Evolutionary conservation across 2,888 invertebrate genomes (phyloP), one percentile per base, ranked within the genome.

Genomic region (Ommatoiulus sabulosus): DNA sequence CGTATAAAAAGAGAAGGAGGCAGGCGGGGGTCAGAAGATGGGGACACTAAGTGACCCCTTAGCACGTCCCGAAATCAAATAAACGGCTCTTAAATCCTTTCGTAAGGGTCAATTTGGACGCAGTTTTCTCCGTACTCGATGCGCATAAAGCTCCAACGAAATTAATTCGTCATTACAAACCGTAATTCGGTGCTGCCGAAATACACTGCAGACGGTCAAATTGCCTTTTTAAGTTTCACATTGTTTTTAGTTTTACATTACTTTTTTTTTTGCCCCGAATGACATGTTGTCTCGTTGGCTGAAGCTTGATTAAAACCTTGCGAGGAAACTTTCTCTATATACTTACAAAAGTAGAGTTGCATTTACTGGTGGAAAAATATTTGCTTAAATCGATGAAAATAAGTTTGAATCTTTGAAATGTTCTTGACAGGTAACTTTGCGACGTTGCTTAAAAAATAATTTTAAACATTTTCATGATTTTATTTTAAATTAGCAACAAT

Each of bases 51-150:
- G 57, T n/a, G 57, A 63, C 57, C 57, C 57, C 57, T 63, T n/a
- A n/a, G 57, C 57, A 63, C 57, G n/a, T 3, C 3, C n/a, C 17
- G n/a, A 63, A 63, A n/a, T 63, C 57, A 63, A 63, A 10, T 63
- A 63, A 63, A 63, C 57, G 17, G 57, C 3, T 63, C 57, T 63
- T 63, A 63, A 63, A 63, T 63, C 57, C 57, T 63, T 63, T 63
- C 57, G 52, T 12, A 12, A 15, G 8, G 52, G 52, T 52, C 52
- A 52, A 52, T 52, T 52, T 52, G 52, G 15, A 15, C 52, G 52
- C 52, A 52, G 15, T 10, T 1, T 17, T 63, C 17, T 63, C 3
- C 57, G 52, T 52, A 52, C 52, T 52, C 15, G n/a, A n/a, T 63
- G 17, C n/a, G n/a, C 17, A 17, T n/a, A 17, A 63, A 63, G 57